Evolutionary conservation across 2,888 invertebrate species (phyloP), one percentile per base, ranked within the genome.

Genomic region (Priocnemis perturbator): DNA sequence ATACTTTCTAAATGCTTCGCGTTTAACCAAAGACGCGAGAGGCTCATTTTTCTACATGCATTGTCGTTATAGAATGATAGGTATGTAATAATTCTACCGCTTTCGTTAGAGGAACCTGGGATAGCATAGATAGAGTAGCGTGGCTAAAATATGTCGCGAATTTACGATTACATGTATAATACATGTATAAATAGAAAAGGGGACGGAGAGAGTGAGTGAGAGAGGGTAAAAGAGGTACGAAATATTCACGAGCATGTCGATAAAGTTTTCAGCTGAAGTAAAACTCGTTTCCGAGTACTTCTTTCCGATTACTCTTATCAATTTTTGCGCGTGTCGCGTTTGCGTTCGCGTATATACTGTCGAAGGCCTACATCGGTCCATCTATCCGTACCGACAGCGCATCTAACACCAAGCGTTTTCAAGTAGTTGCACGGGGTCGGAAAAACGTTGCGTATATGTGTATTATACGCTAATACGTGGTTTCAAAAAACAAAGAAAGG

Each of bases 41-140:
- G 83, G 86, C 87, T 88, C 88, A 88, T 87, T 89, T 89, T 89
- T 88, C 88, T 89, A 89, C 88, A 86, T 85, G 85, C 88, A 86
- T 88, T 85, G 83, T 88, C 86, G 85, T 87, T 83, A 83, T 76
- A 76, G 78, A 60, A 62, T 52, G 44, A 57, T 53, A 73, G 64
- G 60, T 50, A 65, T 61, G 64, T 59, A 71, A 76, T 73, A 69
- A 60, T 60, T 60, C 26, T 50, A 50, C 64, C 63, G 71, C 64
- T 48, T 48, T 50, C 52, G 45, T 48, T 52, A 57, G 53, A 48
- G 47, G 20, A 15, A 45, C 21, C 20, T 23, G n/a, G 7, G 23
- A 23, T 48, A 52, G 53, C 56, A 60, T 57, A 75, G 60, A 60
- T 57, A 75, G 60, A 45, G 26, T 47, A 50, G 50, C 50, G 50